Evolutionary conservation across 2,888 invertebrate species (phyloP).

Genomic region (Dusona sp.): DNA sequence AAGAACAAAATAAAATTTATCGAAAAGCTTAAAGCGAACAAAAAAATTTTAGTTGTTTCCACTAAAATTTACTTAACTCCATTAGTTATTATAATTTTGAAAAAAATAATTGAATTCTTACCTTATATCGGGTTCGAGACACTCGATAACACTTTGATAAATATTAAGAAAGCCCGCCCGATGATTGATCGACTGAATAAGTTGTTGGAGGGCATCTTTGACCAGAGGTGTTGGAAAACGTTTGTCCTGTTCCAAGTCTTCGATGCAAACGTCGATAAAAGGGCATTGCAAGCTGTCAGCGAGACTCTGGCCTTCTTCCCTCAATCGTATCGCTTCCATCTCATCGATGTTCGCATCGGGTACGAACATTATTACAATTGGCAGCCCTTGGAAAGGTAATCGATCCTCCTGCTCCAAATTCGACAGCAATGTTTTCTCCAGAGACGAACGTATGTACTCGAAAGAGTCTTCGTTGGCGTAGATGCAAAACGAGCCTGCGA

Average conservation of each 20-base stretch:
- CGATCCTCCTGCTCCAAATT: conserved; percentile 96
- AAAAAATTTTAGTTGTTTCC: neutral
- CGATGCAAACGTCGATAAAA: conserved; percentile 92
- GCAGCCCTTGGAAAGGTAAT: conserved; percentile 93
- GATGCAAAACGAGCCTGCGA: conserved; percentile 92
- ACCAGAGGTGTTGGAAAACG: conserved; percentile 88
- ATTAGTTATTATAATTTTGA: neutral
- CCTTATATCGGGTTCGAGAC: conserved; percentile 94
- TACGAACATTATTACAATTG: conserved; percentile 95
- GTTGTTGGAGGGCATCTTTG: conserved; percentile 90
- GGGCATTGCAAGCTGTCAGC: conserved; percentile 95
- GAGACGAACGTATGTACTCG: conserved; percentile 95
- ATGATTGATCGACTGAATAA: conserved; percentile 92
- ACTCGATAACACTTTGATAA: conserved; percentile 91
- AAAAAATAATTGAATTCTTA: conserved; percentile 75
- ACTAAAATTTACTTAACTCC: conserved; percentile 54
- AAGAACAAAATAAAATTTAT: neutral
- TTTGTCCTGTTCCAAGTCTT: conserved; percentile 86
- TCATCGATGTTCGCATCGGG: conserved; percentile 94
- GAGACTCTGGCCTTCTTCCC: conserved; percentile 95
- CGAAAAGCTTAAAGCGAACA: neutral
- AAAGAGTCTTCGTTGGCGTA: conserved; percentile 96
- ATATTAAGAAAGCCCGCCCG: conserved; percentile 91
- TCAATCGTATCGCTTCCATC: conserved; percentile 93
- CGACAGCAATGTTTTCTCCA: conserved; percentile 95